Base-by-base conservation (phyloP, 2,888 invertebrate genomes). In the Cynaeus angustus region DNA sequence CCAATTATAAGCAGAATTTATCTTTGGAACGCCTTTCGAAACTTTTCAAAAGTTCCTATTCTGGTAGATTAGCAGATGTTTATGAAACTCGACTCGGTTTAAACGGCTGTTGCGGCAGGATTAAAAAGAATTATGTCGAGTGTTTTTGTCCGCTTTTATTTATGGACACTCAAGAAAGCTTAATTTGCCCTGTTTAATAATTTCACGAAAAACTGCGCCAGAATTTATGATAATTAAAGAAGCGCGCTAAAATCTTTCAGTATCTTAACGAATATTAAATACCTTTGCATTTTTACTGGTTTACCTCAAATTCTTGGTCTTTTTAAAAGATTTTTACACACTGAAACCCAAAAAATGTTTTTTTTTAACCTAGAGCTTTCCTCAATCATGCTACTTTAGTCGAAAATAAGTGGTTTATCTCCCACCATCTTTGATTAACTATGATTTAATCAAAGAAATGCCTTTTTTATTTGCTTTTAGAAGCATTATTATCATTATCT, bases 1-100 rank as follows among this genome's bases (percentile, higher is more conserved):
- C 74, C 76, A 78, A 77, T 76, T 76, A 76, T 75, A 75, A 73
- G 68, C 71, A 70, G 68, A 78, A 78, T 78, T 78, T 79, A 76
- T 77, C 70, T 68, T 55, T 53, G 72, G 65, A 73, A 73, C 74
- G 75, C 74, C 75, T 74, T 77, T 74, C 72, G 70, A 68, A 68
- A 68, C 68, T 72, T 71, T 68, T 72, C 65, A 73, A 72, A 74
- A 75, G 56, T 73, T 75, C 66, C 74, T 67, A 74, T 73, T 75
- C 68, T 58, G 58, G 64, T 62, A 50, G 68, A 74, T 75, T 73
- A 75, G 70, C 75, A 76, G 76, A 75, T 75, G 78, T 76, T 77
- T 74, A 74, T 75, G 75, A 74, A 75, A 73, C 70, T 69, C 70
- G 58, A 69, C 59, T 72, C 62, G 71, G 72, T 69, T 75, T 72